A percentile compares a stretch with the other conserved stretches of the same genome.
These are phyloP conservation scores for Australoheros scitulus DNA, from an alignment of 2,113 vertebrate species.

Conservation along the genomic window DNA sequence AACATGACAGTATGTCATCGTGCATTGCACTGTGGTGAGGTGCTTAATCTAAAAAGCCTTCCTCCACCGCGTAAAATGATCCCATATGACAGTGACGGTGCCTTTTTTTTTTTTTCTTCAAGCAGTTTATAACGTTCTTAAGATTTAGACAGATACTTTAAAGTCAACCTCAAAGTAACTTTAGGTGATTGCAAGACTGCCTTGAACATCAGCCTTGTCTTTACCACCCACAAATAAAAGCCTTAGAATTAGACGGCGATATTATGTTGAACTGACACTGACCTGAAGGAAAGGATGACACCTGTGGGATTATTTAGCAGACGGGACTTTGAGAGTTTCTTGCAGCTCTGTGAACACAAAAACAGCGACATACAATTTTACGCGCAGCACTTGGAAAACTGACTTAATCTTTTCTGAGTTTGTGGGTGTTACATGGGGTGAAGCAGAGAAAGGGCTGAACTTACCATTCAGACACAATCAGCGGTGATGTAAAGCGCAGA, in stretches of 20 bases:
- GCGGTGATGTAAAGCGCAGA: slow-evolving; percentile 42
- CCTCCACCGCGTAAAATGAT: neutral
- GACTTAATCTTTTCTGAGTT: neutral
- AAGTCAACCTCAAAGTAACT: neutral
- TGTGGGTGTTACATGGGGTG: neutral
- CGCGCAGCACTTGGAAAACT: neutral
- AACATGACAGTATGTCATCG: neutral
- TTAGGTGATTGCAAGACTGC: neutral
- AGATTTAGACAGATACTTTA: neutral
- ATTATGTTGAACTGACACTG: slow-evolving; percentile 11
- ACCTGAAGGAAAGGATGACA: slow-evolving; percentile 26
- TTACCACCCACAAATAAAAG: neutral
- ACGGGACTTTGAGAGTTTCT: neutral
- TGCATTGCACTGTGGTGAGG: neutral
- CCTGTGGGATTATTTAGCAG: slow-evolving; percentile 15
- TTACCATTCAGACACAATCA: slow-evolving; percentile 47
- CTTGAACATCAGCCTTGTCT: neutral
- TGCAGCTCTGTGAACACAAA: neutral
- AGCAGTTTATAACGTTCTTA: neutral
- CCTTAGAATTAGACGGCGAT: neutral
- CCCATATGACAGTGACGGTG: neutral
- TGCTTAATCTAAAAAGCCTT: neutral
- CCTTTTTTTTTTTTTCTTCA: neutral
- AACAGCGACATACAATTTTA: neutral
- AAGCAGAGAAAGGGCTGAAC: neutral